Conservation (phyloP, 1,140 invertebrate genomes). For the Diachasma alloeum region DNA sequence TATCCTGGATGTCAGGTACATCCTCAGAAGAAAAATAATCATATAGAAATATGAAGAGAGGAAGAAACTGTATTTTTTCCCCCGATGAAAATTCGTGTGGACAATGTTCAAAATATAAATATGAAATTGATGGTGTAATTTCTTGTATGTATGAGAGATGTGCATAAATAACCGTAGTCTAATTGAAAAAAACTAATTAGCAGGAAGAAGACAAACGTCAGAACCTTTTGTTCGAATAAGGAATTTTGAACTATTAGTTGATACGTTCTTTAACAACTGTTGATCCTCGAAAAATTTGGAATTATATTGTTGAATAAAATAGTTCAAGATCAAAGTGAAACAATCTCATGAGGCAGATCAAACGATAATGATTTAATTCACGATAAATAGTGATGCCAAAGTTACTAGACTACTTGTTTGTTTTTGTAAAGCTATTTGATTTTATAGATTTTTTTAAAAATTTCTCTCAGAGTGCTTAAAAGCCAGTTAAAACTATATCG, state of each 20-base stretch:
- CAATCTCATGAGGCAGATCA: too few species aligned
- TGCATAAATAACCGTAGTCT: neutral
- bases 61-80: neutral
- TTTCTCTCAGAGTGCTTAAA: neutral
- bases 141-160: neutral
- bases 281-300: neutral
- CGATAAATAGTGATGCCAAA: neutral
- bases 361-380: neutral
- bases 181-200: neutral
- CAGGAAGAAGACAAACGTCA: neutral
- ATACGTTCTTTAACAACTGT: neutral
- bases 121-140: neutral
- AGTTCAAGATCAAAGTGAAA: neutral
- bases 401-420: neutral
- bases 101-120: neutral
- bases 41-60: neutral
- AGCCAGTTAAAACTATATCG: neutral
- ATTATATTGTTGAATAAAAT: neutral
- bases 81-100: neutral
- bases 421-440: neutral
- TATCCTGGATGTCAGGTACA: slow-evolving; percentile 22
- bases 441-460: neutral
- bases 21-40: neutral
- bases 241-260: neutral
- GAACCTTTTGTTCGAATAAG: neutral